Evolutionary conservation across 92 coral and sea anemone genomes (phyloP).

Genomic region (Parazoanthus atlanticus): DNA sequence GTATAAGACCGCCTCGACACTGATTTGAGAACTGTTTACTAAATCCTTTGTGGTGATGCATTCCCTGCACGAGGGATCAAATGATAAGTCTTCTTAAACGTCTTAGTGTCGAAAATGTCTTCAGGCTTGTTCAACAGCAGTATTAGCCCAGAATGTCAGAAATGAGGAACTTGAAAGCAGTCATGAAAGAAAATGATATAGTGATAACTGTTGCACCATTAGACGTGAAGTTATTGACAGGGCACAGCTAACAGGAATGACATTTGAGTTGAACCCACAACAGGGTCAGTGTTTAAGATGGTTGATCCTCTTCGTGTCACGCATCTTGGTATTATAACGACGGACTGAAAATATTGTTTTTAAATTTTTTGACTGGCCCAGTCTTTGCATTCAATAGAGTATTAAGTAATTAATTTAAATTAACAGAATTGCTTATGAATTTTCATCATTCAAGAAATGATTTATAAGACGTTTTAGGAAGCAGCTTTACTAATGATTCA

Average conservation of each 20-base stretch:
- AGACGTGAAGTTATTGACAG: constrained; percentile 44
- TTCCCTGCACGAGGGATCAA: constrained; percentile 37
- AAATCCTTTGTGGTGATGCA: neutral
- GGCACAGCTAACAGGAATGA: neutral
- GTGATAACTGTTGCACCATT: constrained; percentile 70
- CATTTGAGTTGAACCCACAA: constrained; percentile 12
- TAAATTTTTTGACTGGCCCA: neutral
- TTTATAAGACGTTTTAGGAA: neutral
- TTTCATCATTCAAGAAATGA: constrained; percentile 13
- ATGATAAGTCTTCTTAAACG: constrained; percentile 37
- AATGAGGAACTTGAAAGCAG: constrained; percentile 56
- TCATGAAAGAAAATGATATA: constrained; percentile 57
- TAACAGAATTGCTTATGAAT: neutral
- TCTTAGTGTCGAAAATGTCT: constrained; percentile 43
- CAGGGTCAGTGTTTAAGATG: constrained; percentile 11
- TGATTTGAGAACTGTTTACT: neutral
- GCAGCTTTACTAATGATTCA: neutral
- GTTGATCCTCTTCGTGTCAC: constrained; percentile 14
- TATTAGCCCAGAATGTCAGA: constrained; percentile 49
- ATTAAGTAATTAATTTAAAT: neutral
- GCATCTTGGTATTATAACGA: constrained; percentile 12
- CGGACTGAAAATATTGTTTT: neutral
- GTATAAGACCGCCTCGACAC: constrained; percentile 3
- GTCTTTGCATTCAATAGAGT: neutral
- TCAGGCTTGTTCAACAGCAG: constrained; percentile 41